Evolutionary conservation across 2,113 vertebrate species (phyloP).

Genomic region (Paramormyrops kingsleyae): DNA sequence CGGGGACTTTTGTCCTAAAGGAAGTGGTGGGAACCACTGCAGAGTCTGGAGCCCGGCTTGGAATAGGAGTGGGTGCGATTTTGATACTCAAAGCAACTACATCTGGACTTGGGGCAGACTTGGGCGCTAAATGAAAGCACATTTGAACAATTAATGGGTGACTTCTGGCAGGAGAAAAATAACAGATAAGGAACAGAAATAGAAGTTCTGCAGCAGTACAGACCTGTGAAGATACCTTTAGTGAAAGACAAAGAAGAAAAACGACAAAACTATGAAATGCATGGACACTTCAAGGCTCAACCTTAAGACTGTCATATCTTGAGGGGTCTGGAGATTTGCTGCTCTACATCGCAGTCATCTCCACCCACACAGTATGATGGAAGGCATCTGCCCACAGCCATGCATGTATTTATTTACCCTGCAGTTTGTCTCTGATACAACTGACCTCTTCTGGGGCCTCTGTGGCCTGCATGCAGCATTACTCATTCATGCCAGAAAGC

Average conservation of each 20-base stretch:
- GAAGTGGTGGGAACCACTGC: constrained; percentile 12
- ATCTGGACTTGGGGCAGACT: constrained; percentile 46
- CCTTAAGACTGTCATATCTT: neutral
- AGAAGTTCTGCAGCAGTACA: neutral
- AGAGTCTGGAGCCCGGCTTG: constrained; percentile 25
- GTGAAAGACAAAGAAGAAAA: neutral
- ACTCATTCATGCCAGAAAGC: constrained; percentile 25
- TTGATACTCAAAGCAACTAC: constrained; percentile 44
- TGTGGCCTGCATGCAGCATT: constrained; percentile 16
- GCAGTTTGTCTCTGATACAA: neutral
- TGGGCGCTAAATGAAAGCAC: constrained; percentile 55
- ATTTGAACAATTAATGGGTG: constrained; percentile 37
- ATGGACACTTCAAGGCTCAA: neutral
- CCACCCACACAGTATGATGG: neutral
- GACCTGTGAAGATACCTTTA: neutral
- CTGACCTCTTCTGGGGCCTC: neutral
- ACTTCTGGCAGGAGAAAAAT: constrained; percentile 21
- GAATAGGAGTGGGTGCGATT: constrained; percentile 33
- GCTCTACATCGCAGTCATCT: neutral
- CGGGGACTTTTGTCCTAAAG: constrained; percentile 12
- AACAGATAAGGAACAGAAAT: constrained; percentile 2
- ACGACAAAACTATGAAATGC: neutral
- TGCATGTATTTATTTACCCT: neutral
- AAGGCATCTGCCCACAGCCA: neutral
- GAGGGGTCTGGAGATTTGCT: neutral